These are phyloP conservation scores for Vulpes ferrilata DNA, from an alignment of 2,113 vertebrate genomes.

Conservation along the genomic window DNA sequence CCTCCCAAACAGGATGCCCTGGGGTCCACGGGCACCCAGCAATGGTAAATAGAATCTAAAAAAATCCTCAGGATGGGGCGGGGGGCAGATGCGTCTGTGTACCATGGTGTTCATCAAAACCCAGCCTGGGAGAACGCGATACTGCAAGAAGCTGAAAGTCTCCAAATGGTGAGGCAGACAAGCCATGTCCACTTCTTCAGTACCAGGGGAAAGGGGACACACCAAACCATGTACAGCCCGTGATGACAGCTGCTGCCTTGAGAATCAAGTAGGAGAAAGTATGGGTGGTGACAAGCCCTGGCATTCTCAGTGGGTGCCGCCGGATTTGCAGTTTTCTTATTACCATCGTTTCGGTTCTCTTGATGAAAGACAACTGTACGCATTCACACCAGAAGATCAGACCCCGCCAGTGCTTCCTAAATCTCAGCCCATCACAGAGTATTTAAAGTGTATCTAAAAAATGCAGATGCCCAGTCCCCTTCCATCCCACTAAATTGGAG, in stretches of 20 bases:
- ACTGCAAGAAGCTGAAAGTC: not conserved
- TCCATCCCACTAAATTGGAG: not conserved
- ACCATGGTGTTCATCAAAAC: not conserved
- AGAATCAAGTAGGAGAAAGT: rapidly evolving
- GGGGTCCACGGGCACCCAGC: not conserved
- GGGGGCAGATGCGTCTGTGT: not conserved
- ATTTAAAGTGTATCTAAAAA: too few species aligned
- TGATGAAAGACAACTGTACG: not conserved
- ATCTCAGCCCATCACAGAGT: not conserved
- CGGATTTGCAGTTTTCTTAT: not conserved
- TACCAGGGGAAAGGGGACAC: not conserved
- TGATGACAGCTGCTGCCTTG: not conserved
- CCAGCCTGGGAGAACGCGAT: not conserved
- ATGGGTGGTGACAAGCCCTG: rapidly evolving
- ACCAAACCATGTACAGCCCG: not conserved
- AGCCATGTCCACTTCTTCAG: not conserved
- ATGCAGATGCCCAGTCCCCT: not conserved
- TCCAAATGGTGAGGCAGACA: not conserved
- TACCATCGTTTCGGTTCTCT: not conserved
- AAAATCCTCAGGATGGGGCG: not conserved
- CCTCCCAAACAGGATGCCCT: not conserved
- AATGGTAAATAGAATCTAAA: not conserved
- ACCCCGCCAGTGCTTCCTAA: not conserved
- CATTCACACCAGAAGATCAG: not conserved
- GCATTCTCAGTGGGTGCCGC: too few species aligned